phyloP scores from a whole-genome alignment of 2,888 invertebrate genomes.

The Zhuqinia jingwanae region DNA sequence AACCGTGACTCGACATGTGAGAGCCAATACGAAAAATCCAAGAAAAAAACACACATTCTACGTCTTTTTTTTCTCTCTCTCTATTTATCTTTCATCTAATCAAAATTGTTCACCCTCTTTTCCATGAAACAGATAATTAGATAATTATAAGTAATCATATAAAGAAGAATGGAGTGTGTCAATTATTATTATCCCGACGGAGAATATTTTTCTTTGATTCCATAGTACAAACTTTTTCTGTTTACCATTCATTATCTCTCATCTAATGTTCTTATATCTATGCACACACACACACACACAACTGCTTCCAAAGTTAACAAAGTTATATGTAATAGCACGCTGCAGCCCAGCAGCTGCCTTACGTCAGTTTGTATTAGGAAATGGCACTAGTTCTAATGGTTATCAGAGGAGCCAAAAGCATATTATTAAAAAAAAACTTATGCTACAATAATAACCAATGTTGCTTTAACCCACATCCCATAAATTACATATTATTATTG shows the following conservation, averaged over 20 bases:
- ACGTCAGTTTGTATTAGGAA: no score
- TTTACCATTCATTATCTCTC: slow-evolving; percentile 27
- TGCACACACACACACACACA: no score
- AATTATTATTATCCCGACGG: background rate
- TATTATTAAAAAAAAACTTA: no score
- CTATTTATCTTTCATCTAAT: background rate
- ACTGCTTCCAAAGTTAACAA: no score
- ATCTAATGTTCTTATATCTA: no score
- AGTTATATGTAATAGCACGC: no score
- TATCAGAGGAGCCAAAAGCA: no score
- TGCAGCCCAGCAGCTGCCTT: no score
- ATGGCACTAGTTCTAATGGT: no score
- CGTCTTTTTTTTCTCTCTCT: background rate
- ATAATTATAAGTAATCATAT: slow-evolving; percentile 22
- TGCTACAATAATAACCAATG: no score
- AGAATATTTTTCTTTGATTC: background rate
- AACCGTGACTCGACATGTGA: background rate
- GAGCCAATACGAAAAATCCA: background rate
- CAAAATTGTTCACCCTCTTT: background rate
- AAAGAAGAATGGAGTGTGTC: background rate
- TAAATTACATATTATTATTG: no score
- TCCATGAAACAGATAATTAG: slow-evolving; percentile 9
- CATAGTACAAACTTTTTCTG: background rate
- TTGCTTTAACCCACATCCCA: no score
- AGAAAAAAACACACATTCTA: background rate